Base-by-base conservation (phyloP, 2,797 vertebrate species). In the Australoheros facetus region DNA sequence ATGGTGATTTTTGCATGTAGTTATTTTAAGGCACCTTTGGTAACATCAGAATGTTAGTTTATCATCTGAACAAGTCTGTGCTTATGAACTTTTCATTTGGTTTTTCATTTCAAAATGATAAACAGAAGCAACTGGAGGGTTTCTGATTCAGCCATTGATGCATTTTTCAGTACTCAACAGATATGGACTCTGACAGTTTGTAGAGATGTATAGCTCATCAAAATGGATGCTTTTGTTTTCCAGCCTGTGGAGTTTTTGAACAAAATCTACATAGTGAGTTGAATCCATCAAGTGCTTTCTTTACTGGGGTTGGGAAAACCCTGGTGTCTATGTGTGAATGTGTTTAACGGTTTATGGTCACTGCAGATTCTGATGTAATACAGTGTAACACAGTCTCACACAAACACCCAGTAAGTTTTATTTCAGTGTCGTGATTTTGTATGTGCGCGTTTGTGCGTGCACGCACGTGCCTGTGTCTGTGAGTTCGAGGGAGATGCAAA, bases 311-410 rank as follows among this genome's bases (percentile, higher is more conserved):
- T 48, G 62, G 39, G 23, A 48, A 45, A 30, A 48, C 42, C 16
- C 42, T 69, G 42, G 16, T 28, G 32, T 57, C 21, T 56, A 19
- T 56, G 45, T 51, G 21, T 56, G 19, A 19, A 30, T 58, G 23
- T 69, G 32, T 58, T 32, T 39, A 42, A 54, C 32, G 60, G 32
- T 19, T 64, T 53, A 73, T 77, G 72, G 84, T 58, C 66, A 79
- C 42, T 83, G 69, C 80, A 83, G 72, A 86, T 84, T 77, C 86
- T 88, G 86, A 89, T 88, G 83, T 81, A 90, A 90, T 59, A 56
- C 56, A 77, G 57, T 4, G 83, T 32, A 87, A 87, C 77, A 23
- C 51, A 62, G 7, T 66, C 32, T 57, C 64, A 82, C 53, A 76
- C 69, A 73, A 28, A 57, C 7, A 77, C 26, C n/a, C 16, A 66